Conservation (phyloP, 2,888 invertebrate genomes). For the Apamea anceps region DNA sequence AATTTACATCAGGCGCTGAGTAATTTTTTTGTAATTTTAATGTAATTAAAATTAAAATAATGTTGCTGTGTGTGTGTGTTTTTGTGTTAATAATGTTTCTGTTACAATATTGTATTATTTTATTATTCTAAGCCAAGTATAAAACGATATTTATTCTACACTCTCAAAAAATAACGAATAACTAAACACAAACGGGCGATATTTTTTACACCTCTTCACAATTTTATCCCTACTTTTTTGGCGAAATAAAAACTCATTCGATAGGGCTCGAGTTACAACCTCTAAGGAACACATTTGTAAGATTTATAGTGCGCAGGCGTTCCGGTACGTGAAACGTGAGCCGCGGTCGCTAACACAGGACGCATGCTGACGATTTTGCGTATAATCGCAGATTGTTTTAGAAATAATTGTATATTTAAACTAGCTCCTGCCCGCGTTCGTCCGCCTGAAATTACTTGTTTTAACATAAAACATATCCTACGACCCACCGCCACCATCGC, state of each 20-base stretch:
- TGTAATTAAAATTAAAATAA: no score
- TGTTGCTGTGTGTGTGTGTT: no score
- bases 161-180: slow-evolving; percentile 13
- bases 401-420: background rate
- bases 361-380: slow-evolving; percentile 38
- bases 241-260: slow-evolving; percentile 53
- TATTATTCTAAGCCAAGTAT: no score
- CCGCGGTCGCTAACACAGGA: slow-evolving; percentile 20
- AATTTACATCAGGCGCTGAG: no score
- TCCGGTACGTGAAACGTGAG: slow-evolving; percentile 56
- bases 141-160: background rate
- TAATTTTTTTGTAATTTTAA: no score
- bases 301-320: slow-evolving; percentile 56
- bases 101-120: no score
- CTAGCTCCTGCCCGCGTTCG: no score
- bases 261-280: slow-evolving; percentile 58
- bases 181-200: background rate
- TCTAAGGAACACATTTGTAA: slow-evolving; percentile 56
- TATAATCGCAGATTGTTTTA: slow-evolving; percentile 18
- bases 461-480: no score
- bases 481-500: no score
- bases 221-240: slow-evolving; percentile 46
- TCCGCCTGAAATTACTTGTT: no score
- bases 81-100: no score
- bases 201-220: slow-evolving; percentile 46